Evolutionary conservation across 1,140 invertebrate genomes (phyloP).

Genomic region (Cotesia glomerata): DNA sequence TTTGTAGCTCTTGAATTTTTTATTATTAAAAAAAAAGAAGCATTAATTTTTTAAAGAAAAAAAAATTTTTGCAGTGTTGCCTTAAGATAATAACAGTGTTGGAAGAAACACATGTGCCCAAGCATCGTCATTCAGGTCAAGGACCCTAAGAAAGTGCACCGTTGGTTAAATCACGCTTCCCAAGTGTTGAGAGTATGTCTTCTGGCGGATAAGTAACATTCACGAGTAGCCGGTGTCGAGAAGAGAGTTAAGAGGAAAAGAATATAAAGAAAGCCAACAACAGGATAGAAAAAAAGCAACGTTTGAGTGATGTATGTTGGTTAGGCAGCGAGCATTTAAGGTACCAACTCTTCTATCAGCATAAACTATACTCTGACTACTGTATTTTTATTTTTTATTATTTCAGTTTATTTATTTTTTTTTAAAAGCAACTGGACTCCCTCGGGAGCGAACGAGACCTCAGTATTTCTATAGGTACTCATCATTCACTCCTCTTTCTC

Average conservation of each 20-base stretch:
- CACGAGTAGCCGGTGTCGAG: background rate
- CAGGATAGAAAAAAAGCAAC: background rate
- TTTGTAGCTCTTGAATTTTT: too few relatives aligned
- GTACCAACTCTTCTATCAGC: background rate
- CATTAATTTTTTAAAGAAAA: background rate
- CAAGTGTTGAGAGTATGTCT: conserved; percentile 19
- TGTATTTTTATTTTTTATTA: background rate
- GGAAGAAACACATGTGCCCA: conserved; percentile 14
- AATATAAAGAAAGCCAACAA: conserved; percentile 17
- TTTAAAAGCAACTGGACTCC: conserved; percentile 29
- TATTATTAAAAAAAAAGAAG: too few relatives aligned
- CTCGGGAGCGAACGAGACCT: conserved; percentile 36
- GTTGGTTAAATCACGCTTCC: conserved; percentile 26
- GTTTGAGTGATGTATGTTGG: conserved; percentile 2
- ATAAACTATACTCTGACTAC: background rate
- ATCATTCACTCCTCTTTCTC: conserved; percentile 41
- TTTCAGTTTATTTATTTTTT: too few relatives aligned
- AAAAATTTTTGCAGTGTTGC: conserved; percentile 5
- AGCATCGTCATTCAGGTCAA: conserved; percentile 18
- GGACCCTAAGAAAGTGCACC: conserved; percentile 26
- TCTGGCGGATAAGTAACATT: background rate
- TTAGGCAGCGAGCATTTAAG: background rate
- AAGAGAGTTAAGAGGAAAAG: conserved; percentile 11
- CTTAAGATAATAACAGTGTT: conserved; percentile 9
- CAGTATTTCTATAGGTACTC: conserved; percentile 52